Percentiles rank a stretch among this genome's conserved stretches.
phyloP scores from a whole-genome alignment of 2,797 vertebrate species.

The Phoxinus dragarum region DNA sequence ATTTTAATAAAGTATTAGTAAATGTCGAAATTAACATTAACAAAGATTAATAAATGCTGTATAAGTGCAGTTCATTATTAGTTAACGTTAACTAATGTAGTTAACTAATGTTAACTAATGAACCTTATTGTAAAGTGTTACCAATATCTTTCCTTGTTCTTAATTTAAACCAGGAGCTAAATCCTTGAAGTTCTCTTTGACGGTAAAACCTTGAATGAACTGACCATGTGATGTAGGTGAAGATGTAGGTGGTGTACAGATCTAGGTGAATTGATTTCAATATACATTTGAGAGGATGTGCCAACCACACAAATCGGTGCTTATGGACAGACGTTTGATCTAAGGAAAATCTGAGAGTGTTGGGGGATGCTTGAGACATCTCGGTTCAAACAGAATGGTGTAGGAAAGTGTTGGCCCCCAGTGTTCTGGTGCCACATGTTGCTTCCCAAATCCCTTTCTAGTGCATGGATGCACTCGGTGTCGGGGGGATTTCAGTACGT shows the following conservation, averaged over 20 bases:
- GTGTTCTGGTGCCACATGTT: slow-evolving; percentile 72
- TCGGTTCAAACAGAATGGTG: slow-evolving; percentile 76
- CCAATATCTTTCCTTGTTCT: too few relatives aligned
- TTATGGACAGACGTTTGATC: slow-evolving; percentile 71
- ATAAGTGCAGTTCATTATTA: too few relatives aligned
- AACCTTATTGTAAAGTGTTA: too few relatives aligned
- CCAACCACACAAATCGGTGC: slow-evolving; percentile 75
- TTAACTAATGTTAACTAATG: too few relatives aligned
- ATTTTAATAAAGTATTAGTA: too few relatives aligned
- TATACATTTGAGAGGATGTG: slow-evolving; percentile 75
- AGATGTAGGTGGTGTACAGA: slow-evolving; percentile 63
- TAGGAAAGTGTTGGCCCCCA: slow-evolving; percentile 68
- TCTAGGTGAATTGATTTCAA: slow-evolving; percentile 77
- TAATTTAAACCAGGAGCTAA: too few relatives aligned
- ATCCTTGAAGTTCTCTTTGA: too few relatives aligned
- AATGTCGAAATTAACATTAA: too few relatives aligned
- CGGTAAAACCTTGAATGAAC: too few relatives aligned
- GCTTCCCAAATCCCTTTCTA: slow-evolving; percentile 75
- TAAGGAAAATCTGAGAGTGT: slow-evolving; percentile 68
- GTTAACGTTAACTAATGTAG: too few relatives aligned
- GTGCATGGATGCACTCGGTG: slow-evolving; percentile 68
- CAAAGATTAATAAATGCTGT: too few relatives aligned
- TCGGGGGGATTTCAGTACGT: slow-evolving; percentile 73
- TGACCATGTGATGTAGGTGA: too few relatives aligned
- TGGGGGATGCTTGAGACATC: slow-evolving; percentile 70